These are phyloP conservation scores for Psittacus erithacus DNA, from an alignment of 2,113 vertebrate species.

Conservation along the genomic window DNA sequence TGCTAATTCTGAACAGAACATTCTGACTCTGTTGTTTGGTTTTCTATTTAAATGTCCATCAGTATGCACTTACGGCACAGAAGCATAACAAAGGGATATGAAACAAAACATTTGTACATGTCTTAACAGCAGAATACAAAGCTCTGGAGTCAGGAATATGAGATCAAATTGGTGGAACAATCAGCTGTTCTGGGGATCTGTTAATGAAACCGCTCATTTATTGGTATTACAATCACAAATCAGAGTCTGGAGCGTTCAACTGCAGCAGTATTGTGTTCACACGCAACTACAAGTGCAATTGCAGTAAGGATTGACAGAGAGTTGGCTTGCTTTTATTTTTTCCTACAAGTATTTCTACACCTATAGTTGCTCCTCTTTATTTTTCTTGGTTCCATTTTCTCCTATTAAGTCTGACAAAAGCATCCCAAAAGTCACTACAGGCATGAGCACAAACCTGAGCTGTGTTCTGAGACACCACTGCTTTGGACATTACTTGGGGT, in stretches of 20 bases:
- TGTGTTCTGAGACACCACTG: neutral
- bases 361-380: neutral
- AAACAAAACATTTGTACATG: neutral
- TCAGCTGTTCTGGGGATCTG: neutral
- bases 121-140: neutral
- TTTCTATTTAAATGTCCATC: neutral
- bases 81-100: neutral
- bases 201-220: neutral
- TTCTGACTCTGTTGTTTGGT: neutral
- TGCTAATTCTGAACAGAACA: neutral
- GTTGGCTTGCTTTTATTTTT: neutral
- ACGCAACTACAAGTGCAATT: neutral
- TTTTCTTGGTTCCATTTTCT: neutral
- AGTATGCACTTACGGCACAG: neutral
- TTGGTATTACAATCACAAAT: neutral
- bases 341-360: neutral
- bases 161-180: neutral
- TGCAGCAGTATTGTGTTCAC: neutral
- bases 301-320: neutral
- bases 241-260: neutral
- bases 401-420: neutral
- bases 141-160: neutral
- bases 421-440: neutral
- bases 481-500: neutral
- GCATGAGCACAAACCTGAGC: neutral